phyloP scores from a whole-genome alignment of 2,797 vertebrate genomes.

The Acipenser oxyrinchus region DNA sequence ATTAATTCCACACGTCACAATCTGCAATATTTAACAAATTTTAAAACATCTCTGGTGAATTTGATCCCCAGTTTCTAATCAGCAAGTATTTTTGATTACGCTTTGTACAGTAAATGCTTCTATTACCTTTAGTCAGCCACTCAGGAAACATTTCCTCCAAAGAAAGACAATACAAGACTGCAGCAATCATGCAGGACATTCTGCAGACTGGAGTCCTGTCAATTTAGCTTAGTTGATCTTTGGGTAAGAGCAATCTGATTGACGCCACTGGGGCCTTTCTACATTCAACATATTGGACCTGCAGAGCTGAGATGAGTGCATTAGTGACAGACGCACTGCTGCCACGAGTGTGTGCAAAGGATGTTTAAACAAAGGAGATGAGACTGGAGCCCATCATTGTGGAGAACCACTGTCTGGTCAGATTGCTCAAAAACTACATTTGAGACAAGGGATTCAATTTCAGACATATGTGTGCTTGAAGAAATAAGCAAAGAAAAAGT shows the following conservation, averaged over 20 bases:
- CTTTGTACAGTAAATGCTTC: neutral
- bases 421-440: constrained; percentile 3
- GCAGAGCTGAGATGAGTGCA: constrained; percentile 22
- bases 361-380: constrained; percentile 17
- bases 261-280: constrained; percentile 26
- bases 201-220: constrained; percentile 34
- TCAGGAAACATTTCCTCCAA: neutral
- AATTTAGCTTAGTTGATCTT: constrained; percentile 32
- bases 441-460: constrained; percentile 7
- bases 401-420: neutral
- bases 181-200: constrained; percentile 35
- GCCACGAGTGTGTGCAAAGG: constrained; percentile 6
- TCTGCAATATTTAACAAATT: neutral
- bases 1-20: neutral
- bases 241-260: constrained; percentile 31
- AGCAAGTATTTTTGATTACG: neutral
- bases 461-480: constrained; percentile 7
- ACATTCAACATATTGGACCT: constrained; percentile 29
- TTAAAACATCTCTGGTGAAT: neutral
- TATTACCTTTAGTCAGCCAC: neutral
- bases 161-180: constrained; percentile 17
- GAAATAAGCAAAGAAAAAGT: neutral
- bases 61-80: neutral
- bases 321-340: constrained; percentile 37
- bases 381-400: neutral